Evolutionary conservation across 1,140 invertebrate species (phyloP).

Genomic region (Rhyzopertha dominica): DNA sequence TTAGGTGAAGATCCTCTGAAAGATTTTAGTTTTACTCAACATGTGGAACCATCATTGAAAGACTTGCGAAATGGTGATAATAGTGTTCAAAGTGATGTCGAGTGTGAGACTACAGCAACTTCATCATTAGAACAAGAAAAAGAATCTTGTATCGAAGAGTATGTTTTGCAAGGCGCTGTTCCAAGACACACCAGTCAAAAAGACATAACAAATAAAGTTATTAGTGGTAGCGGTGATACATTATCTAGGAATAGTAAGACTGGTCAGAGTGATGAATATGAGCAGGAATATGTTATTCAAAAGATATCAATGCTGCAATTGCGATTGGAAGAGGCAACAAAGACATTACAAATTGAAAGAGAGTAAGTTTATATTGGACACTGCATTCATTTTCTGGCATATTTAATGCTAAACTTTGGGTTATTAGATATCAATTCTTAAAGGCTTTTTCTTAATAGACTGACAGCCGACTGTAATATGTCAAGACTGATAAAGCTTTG

Average conservation of each 20-base stretch:
- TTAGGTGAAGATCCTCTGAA: slow-evolving; percentile 46
- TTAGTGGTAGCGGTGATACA: slow-evolving; percentile 2
- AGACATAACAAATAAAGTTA: slow-evolving; percentile 23
- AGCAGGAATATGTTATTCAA: slow-evolving; percentile 59
- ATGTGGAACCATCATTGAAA: slow-evolving; percentile 31
- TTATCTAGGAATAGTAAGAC: slow-evolving; percentile 40
- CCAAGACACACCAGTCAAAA: slow-evolving; percentile 55
- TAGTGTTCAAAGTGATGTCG: slow-evolving; percentile 40
- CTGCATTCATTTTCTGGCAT: no score
- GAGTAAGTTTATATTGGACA: slow-evolving; percentile 59
- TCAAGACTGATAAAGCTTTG: no score
- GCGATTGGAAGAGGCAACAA: slow-evolving; percentile 68
- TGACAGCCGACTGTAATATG: no score
- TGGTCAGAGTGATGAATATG: slow-evolving; percentile 47
- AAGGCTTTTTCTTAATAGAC: no score
- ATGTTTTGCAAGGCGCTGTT: slow-evolving; percentile 58
- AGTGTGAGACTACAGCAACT: slow-evolving; percentile 39
- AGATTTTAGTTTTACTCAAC: slow-evolving; percentile 44
- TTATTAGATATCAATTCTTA: no score
- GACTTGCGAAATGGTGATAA: slow-evolving; percentile 47
- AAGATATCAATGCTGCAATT: slow-evolving; percentile 65
- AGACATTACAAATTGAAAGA: slow-evolving; percentile 65
- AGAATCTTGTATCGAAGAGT: slow-evolving; percentile 55
- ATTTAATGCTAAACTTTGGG: no score
- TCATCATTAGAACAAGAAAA: slow-evolving; percentile 44